Evolutionary conservation across 2,888 invertebrate species (phyloP), one percentile per base, ranked within the genome.

Genomic region (Sturmia bella): DNA sequence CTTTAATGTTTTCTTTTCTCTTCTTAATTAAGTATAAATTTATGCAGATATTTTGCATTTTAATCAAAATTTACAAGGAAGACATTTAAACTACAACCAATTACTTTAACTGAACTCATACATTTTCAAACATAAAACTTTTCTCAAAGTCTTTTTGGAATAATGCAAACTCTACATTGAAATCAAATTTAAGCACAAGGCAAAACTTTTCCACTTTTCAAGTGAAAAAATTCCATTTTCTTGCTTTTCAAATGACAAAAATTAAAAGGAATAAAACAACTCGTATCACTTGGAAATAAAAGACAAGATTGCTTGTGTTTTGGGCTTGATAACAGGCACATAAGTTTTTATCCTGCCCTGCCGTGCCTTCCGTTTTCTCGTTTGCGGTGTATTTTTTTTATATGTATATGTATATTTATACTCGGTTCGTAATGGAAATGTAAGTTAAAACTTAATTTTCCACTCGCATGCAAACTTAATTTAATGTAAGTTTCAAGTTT

Each of bases 381-480:
- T 17, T 15, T 3, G 3, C 11, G n/a, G 7, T 15, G 9, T 32
- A 9, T 32, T 5, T 15, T 27, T 54, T 21, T 17, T 13, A 43
- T n/a, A n/a, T n/a, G n/a, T n/a, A n/a, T n/a, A 5, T 27, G 5
- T 32, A 7, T 32, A 32, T 32, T 32, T 32, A 32, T 7, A 32
- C 12, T 3, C n/a, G 24, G 19, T 19, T 39, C 27, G n/a, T 43
- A 39, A 59, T 5, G 24, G 41, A 56, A 50, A 17, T 43, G 45
- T 32, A 48, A 54, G 52, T 52, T 24, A 41, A 73, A 79, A 72
- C 52, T 54, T 79, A 54, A 68, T 61, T 79, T 73, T 78, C 66
- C 66, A 73, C 61, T 79, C 59, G 66, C 39, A 66, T 59, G 66
- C 54, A 73, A 73, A 79, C 66, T 73, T 72, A 66, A 78, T 78